phyloP scores from a whole-genome alignment of 2,888 invertebrate genomes.

The Chesias legatella region DNA sequence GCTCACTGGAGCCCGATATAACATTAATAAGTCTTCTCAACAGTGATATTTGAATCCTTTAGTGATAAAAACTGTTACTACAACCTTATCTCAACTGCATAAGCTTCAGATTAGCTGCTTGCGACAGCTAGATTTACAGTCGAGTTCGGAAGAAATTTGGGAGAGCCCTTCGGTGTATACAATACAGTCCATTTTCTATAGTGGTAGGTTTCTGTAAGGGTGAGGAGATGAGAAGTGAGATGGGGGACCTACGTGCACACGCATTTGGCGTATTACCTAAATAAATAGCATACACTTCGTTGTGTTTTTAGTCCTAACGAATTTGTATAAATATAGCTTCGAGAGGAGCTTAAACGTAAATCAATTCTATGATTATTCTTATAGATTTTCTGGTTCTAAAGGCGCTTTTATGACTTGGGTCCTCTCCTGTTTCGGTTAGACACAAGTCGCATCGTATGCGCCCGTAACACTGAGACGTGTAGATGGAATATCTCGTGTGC shows the following conservation, averaged over 20 bases:
- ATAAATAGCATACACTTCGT: conserved; percentile 64
- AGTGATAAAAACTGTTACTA: conserved; percentile 53
- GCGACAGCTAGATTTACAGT: conserved; percentile 21
- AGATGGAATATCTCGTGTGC: no score
- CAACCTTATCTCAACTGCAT: conserved; percentile 21
- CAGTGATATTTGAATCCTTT: conserved; percentile 77
- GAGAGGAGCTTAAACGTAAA: no score
- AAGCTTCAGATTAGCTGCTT: conserved; percentile 36
- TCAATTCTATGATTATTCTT: no score
- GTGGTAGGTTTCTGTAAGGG: conserved; percentile 21
- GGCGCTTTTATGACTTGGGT: no score
- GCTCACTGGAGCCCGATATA: conserved; percentile 63
- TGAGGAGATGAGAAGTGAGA: conserved; percentile 33
- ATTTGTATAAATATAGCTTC: conserved; percentile 41
- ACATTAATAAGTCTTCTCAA: conserved; percentile 63
- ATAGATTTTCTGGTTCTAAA: no score
- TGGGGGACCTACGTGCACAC: conserved; percentile 66
- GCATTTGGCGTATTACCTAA: conserved; percentile 76
- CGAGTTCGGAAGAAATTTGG: conserved; percentile 21
- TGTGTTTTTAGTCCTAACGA: conserved; percentile 64
- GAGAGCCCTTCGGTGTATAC: conserved; percentile 4
- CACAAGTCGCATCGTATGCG: no score
- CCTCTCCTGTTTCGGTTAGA: no score
- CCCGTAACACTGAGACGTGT: no score
- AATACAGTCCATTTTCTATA: conserved; percentile 33